Conservation (phyloP, 2,113 vertebrate genomes). For the Peromyscus polionotus region DNA sequence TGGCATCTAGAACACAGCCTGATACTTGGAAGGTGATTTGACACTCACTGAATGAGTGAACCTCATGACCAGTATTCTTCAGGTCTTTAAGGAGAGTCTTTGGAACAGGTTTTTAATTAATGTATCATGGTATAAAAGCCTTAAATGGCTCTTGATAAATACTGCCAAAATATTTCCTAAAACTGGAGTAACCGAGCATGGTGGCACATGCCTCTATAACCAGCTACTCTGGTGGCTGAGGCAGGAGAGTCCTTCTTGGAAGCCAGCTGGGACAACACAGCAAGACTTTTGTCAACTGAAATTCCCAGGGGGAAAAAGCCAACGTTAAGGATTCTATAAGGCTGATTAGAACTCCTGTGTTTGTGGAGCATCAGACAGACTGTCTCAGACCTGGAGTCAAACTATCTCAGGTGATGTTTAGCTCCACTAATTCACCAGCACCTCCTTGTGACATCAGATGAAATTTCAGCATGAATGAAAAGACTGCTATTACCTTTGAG, state of each 20-base stretch:
- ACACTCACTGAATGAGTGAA: not conserved
- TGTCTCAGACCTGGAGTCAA: not conserved
- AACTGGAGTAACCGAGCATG: not conserved
- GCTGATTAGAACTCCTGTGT: not conserved
- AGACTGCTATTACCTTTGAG: not conserved
- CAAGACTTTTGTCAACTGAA: not conserved
- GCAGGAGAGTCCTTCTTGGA: not conserved
- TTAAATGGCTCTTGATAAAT: not conserved
- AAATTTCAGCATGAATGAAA: not conserved
- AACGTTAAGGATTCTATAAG: not conserved
- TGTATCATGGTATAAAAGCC: conserved; percentile 1
- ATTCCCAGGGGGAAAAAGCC: not conserved
- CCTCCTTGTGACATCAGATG: not conserved
- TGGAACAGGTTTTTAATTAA: conserved; percentile 47
- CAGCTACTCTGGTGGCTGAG: not conserved
- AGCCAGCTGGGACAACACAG: not conserved
- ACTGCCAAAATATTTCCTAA: conserved; percentile 42
- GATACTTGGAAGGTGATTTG: not conserved
- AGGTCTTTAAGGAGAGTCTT: not conserved
- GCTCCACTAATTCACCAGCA: not conserved
- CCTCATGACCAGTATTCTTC: not conserved
- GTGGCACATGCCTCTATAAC: not conserved
- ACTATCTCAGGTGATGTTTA: not conserved
- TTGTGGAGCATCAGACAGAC: not conserved
- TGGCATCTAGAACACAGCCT: not conserved